A percentile compares a stretch with the other conserved stretches of the same genome.
These are phyloP conservation scores for Myotis davidii DNA, from an alignment of 2,113 vertebrate genomes.

Conservation along the genomic window DNA sequence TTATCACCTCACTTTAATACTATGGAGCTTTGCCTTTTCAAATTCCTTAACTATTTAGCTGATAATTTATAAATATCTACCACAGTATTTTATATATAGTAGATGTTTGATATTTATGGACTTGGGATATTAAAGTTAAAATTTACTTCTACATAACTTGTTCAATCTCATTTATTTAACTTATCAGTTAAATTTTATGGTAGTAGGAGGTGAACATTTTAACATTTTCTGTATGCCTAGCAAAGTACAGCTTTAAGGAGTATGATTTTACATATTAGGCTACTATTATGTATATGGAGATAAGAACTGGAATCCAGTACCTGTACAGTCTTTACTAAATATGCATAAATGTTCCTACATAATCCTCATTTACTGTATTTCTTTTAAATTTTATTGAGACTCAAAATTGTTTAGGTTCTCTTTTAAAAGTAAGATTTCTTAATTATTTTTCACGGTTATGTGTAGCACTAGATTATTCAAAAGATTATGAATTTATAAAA, in stretches of 20 bases:
- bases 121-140: slow-evolving; percentile 53
- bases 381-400: slow-evolving; percentile 53
- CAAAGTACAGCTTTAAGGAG: background rate
- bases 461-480: slow-evolving; percentile 69
- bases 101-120: slow-evolving; percentile 20
- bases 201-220: slow-evolving; percentile 33
- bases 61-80: slow-evolving; percentile 35
- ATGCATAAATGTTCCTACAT: background rate
- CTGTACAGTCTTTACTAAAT: background rate
- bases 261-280: background rate
- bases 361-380: slow-evolving; percentile 60
- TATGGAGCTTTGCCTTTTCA: background rate
- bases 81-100: background rate
- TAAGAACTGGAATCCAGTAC: background rate
- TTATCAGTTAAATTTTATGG: background rate
- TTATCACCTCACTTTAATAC: slow-evolving; percentile 13
- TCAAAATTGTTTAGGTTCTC: slow-evolving; percentile 71
- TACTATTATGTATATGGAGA: background rate
- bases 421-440: slow-evolving; percentile 76
- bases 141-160: background rate
- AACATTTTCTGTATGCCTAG: background rate
- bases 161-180: background rate
- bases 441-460: slow-evolving; percentile 62
- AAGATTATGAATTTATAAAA: slow-evolving; percentile 71
- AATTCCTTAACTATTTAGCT: slow-evolving; percentile 33